Percentiles rank a stretch among this genome's conserved stretches.
Conservation (phyloP, 1,140 invertebrate genomes). For the Sogatella furcifera region DNA sequence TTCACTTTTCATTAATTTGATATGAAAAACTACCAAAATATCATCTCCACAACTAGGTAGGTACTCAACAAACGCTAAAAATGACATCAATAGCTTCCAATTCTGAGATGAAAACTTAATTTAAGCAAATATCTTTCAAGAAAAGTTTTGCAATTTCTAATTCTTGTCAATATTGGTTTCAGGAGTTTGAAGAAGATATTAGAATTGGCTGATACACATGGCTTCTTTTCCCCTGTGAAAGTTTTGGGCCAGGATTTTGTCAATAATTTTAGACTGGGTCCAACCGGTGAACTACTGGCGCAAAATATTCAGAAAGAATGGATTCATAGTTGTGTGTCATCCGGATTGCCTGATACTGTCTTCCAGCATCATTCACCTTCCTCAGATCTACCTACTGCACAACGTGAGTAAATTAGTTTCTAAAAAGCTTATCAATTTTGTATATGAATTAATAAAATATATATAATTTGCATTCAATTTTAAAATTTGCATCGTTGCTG, state of each 20-base stretch:
- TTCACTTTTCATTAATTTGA: too few relatives aligned
- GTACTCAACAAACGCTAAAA: too few relatives aligned
- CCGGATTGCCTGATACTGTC: slow-evolving; percentile 37
- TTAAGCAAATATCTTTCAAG: too few relatives aligned
- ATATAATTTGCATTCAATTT: too few relatives aligned
- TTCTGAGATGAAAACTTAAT: too few relatives aligned
- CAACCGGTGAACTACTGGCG: slow-evolving; percentile 39
- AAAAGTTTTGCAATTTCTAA: too few relatives aligned
- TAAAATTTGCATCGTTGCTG: too few relatives aligned
- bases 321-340: slow-evolving; percentile 40
- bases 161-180: neutral
- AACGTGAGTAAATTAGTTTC: neutral
- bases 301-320: slow-evolving; percentile 45
- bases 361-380: slow-evolving; percentile 28
- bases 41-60: too few relatives aligned
- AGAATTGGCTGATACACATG: slow-evolving; percentile 31
- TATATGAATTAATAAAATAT: too few relatives aligned
- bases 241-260: slow-evolving; percentile 22
- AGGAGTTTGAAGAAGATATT: slow-evolving; percentile 30
- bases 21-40: too few relatives aligned
- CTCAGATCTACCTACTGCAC: neutral
- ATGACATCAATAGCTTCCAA: too few relatives aligned
- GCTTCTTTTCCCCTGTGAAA: slow-evolving; percentile 28
- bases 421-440: neutral
- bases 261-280: slow-evolving; percentile 31